phyloP scores from a whole-genome alignment of 1,140 invertebrate species.

The Lepidurus apus region DNA sequence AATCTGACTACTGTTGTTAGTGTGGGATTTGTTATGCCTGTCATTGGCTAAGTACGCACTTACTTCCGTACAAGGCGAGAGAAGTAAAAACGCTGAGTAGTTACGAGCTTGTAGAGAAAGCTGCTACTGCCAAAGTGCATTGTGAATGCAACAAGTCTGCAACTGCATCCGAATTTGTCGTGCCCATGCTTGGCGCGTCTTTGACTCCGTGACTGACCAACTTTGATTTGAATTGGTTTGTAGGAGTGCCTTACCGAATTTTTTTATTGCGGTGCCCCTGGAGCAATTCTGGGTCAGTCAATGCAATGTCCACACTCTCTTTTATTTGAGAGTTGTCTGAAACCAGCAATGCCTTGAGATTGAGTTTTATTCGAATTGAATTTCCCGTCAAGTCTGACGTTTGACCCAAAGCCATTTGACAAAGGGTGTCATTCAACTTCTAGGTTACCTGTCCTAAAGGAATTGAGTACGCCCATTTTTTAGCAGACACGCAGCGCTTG shows the following conservation, averaged over 20 bases:
- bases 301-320: too few species aligned
- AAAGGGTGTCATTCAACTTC: slow-evolving; percentile 21
- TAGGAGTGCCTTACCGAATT: neutral
- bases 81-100: neutral
- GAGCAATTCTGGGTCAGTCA: neutral
- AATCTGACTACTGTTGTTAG: neutral
- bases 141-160: neutral
- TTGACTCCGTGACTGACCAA: neutral
- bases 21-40: neutral
- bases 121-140: neutral
- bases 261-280: neutral
- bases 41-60: neutral
- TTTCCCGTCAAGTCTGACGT: slow-evolving; percentile 15
- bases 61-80: neutral
- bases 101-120: neutral
- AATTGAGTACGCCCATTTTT: slow-evolving; percentile 19
- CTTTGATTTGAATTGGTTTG: neutral
- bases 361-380: neutral
- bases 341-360: neutral
- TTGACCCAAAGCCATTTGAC: slow-evolving; percentile 9
- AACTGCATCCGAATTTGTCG: neutral
- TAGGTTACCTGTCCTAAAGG: neutral
- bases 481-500: neutral
- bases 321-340: too few species aligned
- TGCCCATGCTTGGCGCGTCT: neutral